Base-by-base conservation (phyloP, 2,797 vertebrate species). In the Protonibea diacanthus region DNA sequence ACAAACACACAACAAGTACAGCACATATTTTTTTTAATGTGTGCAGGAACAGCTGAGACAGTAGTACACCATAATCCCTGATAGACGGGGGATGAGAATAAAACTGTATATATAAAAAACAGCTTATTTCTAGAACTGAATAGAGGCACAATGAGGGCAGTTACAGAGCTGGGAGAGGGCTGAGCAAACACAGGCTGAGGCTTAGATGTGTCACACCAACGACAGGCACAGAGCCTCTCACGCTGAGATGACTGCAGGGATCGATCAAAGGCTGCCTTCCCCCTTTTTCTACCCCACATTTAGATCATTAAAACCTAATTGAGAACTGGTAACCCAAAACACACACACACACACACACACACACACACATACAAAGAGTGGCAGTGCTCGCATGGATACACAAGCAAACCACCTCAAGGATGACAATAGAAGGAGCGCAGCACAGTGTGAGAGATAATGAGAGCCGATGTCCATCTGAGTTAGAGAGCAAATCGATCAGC, bases 251-350 rank as follows among this genome's bases (percentile, higher is more conserved):
- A 88, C 89, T 83, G 83, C 86, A 83, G 80, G 82, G 77, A 90
- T 88, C 78, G 71, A 93, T 91, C 83, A 85, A 73, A 86, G 67
- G 71, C 76, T 86, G 82, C 79, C 79, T 71, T 75, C 71, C 69
- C 33, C 71, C 69, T 38, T 58, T 69, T 64, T 70, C 74, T 57
- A 52, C 68, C 52, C 56, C 70, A 56, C 51, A 27, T 81, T 91
- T 64, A 83, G 76, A 90, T 89, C 81, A 91, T 92, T 87, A 89
- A 83, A 90, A 69, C 64, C 71, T 88, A 87, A 91, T 86, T 86
- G 78, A 87, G 82, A 84, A 71, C 63, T 69, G 72, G 83, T 86
- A 65, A 77, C 68, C 62, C 75, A 53, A 78, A 17, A 73, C 76
- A 62, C 65, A 79, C 38, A 59, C 38, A 58, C 40, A 61, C 25